These are phyloP conservation scores for Heliopora coerulea DNA, from an alignment of 92 coral and sea anemone genomes.

Conservation along the genomic window DNA sequence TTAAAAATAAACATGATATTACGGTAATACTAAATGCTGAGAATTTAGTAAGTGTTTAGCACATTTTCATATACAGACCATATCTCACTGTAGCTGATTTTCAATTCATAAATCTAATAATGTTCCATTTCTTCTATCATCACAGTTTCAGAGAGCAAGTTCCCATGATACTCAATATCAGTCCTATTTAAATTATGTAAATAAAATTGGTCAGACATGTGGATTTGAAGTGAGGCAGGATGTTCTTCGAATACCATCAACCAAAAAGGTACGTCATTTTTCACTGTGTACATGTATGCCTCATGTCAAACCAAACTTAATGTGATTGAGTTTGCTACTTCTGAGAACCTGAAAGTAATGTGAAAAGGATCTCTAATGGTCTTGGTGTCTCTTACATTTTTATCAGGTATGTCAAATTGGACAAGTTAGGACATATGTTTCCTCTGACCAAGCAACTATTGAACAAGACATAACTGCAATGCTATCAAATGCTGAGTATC, in stretches of 20 bases:
- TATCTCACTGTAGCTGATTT: too few relatives aligned
- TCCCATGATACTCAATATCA: constrained; percentile 79
- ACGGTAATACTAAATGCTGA: too few relatives aligned
- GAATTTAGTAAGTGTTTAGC: too few relatives aligned
- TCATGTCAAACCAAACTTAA: too few relatives aligned
- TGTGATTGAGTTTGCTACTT: too few relatives aligned
- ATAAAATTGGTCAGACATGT: constrained; percentile 70
- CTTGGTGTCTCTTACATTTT: constrained; percentile 14
- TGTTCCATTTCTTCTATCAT: not conserved
- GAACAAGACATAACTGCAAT: constrained; percentile 57
- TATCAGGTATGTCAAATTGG: constrained; percentile 91
- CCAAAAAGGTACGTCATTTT: constrained; percentile 64
- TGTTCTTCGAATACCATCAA: constrained; percentile 90
- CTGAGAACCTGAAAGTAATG: too few relatives aligned
- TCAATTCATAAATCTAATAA: too few relatives aligned
- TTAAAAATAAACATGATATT: too few relatives aligned
- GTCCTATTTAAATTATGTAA: constrained; percentile 78
- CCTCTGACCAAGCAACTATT: constrained; percentile 36
- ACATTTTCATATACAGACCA: too few relatives aligned
- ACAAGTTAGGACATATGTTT: constrained; percentile 57
- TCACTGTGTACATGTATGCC: too few relatives aligned
- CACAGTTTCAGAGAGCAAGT: constrained; percentile 72
- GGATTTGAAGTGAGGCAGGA: constrained; percentile 92
- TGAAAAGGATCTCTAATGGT: too few relatives aligned
- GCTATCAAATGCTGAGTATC: constrained; percentile 66